Percentiles rank a stretch among this genome's conserved stretches.
Evolutionary conservation across 2,888 invertebrate species (phyloP).

Genomic region (Drosophila kanekoi): DNA sequence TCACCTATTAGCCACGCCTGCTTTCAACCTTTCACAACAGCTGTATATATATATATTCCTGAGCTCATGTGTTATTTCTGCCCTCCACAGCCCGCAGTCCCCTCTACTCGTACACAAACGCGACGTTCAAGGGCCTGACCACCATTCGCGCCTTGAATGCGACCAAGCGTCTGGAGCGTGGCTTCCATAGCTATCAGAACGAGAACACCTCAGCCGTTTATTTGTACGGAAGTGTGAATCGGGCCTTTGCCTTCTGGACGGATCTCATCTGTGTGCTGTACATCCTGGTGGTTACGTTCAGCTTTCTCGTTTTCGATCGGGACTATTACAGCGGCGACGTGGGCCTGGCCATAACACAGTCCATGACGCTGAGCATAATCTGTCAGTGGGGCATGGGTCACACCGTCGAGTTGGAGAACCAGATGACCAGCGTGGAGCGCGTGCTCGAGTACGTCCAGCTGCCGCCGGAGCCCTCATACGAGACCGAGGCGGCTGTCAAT

Average conservation of each 20-base stretch:
- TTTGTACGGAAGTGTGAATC: slow-evolving; percentile 93
- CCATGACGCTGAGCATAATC: slow-evolving; percentile 89
- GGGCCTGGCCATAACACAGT: slow-evolving; percentile 90
- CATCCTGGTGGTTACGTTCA: slow-evolving; percentile 93
- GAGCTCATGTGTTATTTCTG: background rate
- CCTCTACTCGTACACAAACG: slow-evolving; percentile 91
- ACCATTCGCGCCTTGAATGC: slow-evolving; percentile 91
- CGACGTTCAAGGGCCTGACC: slow-evolving; percentile 91
- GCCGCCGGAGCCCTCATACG: slow-evolving; percentile 87
- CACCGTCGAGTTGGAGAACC: slow-evolving; percentile 92
- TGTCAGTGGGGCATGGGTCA: slow-evolving; percentile 95
- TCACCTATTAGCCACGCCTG: too few species aligned
- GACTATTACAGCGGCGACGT: slow-evolving; percentile 87
- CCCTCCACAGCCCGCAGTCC: slow-evolving; percentile 89
- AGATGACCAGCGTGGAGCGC: slow-evolving; percentile 94
- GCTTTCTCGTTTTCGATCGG: slow-evolving; percentile 89
- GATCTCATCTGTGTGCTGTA: slow-evolving; percentile 95
- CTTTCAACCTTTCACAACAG: too few species aligned
- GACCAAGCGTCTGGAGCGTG: slow-evolving; percentile 87
- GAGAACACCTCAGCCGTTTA: slow-evolving; percentile 90
- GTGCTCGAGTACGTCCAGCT: slow-evolving; percentile 92
- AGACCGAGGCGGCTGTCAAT: slow-evolving; percentile 82
- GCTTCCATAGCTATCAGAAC: slow-evolving; percentile 88
- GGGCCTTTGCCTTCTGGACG: slow-evolving; percentile 97
- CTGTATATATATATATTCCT: background rate